Conservation (phyloP, 2,797 vertebrate species). For the Siniperca undulata region DNA sequence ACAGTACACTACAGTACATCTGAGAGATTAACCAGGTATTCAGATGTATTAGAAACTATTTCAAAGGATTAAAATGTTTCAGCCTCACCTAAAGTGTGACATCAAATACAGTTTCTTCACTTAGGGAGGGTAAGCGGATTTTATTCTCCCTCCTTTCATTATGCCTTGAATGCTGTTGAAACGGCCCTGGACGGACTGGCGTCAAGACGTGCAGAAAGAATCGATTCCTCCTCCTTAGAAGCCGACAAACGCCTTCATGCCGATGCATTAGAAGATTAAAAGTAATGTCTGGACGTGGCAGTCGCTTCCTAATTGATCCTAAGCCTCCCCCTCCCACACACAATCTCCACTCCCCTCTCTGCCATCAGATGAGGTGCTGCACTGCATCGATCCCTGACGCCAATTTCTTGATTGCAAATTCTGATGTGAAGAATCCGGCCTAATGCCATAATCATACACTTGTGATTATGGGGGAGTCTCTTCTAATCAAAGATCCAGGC, state of each 20-base stretch:
- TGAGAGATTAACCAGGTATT: slow-evolving; percentile 79
- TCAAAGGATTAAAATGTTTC: slow-evolving; percentile 81
- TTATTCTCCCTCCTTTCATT: slow-evolving; percentile 70
- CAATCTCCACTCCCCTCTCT: slow-evolving; percentile 52
- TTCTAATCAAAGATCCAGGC: slow-evolving; percentile 82
- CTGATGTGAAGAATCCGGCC: slow-evolving; percentile 83
- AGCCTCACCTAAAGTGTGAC: slow-evolving; percentile 74
- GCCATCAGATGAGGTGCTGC: slow-evolving; percentile 78
- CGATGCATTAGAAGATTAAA: slow-evolving; percentile 89
- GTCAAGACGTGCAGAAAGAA: slow-evolving; percentile 74
- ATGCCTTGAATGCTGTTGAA: slow-evolving; percentile 76
- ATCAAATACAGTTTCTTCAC: slow-evolving; percentile 77
- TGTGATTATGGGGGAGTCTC: slow-evolving; percentile 82
- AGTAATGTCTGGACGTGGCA: slow-evolving; percentile 82
- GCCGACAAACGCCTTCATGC: slow-evolving; percentile 72
- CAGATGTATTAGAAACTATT: slow-evolving; percentile 84
- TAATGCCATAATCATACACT: slow-evolving; percentile 89
- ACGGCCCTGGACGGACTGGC: slow-evolving; percentile 60
- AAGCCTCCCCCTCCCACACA: slow-evolving; percentile 59
- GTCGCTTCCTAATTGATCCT: slow-evolving; percentile 85
- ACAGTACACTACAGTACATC: slow-evolving; percentile 71
- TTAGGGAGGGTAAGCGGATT: slow-evolving; percentile 78
- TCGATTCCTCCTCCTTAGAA: slow-evolving; percentile 81
- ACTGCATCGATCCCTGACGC: slow-evolving; percentile 80
- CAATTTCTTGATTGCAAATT: slow-evolving; percentile 88